Percentiles rank a stretch among this genome's conserved stretches.
Conservation (phyloP, 2,113 vertebrate genomes). For the Crotalus horridus region DNA sequence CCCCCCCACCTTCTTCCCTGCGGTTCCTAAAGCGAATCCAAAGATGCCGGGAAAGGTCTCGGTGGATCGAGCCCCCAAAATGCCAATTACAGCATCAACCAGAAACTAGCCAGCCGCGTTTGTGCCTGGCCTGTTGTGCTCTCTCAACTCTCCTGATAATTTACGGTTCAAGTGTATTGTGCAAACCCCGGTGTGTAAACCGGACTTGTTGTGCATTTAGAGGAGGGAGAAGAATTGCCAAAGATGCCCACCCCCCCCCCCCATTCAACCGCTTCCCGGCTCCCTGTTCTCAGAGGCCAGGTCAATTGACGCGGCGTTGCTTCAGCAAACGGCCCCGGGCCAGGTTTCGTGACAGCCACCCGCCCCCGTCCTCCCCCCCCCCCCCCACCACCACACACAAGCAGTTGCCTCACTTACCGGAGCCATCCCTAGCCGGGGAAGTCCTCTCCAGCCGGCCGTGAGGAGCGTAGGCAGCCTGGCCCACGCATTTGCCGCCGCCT, state of each 20-base stretch:
- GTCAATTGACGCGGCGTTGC: background rate
- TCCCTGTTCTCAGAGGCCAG: background rate
- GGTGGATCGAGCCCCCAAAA: background rate
- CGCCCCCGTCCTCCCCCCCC: background rate
- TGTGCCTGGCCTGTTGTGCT: background rate
- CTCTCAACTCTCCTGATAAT: background rate
- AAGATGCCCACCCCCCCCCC: background rate
- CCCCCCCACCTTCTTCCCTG: background rate
- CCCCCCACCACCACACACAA: too few relatives aligned
- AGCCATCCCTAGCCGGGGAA: constrained; percentile 83
- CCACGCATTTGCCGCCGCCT: constrained; percentile 81
- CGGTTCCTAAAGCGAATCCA: background rate
- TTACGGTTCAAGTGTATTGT: background rate
- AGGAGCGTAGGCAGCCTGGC: constrained; percentile 78
- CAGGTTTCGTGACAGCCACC: background rate
- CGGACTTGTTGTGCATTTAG: background rate
- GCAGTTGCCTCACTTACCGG: constrained; percentile 71
- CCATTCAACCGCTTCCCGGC: background rate
- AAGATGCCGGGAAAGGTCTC: background rate
- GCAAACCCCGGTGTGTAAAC: background rate
- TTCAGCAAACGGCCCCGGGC: background rate
- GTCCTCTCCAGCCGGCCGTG: constrained; percentile 79
- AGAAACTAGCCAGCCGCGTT: background rate
- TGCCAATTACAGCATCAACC: background rate
- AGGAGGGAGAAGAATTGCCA: background rate